Evolutionary conservation across 2,888 invertebrate species (phyloP), one percentile per base, ranked within the genome.

Genomic region (Oligia fasciuncula): DNA sequence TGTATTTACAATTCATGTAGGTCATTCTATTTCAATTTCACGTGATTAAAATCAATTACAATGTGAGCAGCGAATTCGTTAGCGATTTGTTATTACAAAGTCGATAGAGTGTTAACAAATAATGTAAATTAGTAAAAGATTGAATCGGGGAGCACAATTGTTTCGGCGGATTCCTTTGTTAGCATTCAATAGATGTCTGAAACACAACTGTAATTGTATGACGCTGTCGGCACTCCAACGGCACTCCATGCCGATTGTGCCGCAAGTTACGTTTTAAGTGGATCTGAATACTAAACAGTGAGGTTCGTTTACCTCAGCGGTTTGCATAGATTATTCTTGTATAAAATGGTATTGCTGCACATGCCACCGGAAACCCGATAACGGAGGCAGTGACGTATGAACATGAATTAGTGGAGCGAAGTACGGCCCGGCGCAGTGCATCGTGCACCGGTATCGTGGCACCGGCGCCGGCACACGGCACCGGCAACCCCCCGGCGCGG

Each of bases 331-430:
- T 91, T 90, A 90, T 89, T 81, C 77, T 86, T 76, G 88, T 86
- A 89, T 85, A 89, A 86, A 89, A 87, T 82, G 82, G 83, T 81
- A 81, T 88, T 81, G 86, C 89, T 89, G 90, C 90, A 91, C 92
- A 92, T 92, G 93, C 93, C 88, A 93, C 89, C 90, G 94, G 94
- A 93, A 93, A 90, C 85, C 80, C 83, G 94, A 94, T 94, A 94
- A 90, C 87, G 84, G 85, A 88, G 86, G 89, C 90, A 90, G 92
- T 90, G 92, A 92, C 90, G 91, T 92, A 91, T 91, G 86, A 88
- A 90, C 91, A 88, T 91, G 91, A 92, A 91, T 91, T 91, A 90
- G 88, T 88, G 82, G 83, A 82, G 84, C 88, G 81, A 84, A 82
- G 81, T 67, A 77, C 81, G 74, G 72, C 71, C 62, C 71, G 81